Evolutionary conservation across 2,888 invertebrate genomes (phyloP).

Genomic region (Heteromurus nitidus): DNA sequence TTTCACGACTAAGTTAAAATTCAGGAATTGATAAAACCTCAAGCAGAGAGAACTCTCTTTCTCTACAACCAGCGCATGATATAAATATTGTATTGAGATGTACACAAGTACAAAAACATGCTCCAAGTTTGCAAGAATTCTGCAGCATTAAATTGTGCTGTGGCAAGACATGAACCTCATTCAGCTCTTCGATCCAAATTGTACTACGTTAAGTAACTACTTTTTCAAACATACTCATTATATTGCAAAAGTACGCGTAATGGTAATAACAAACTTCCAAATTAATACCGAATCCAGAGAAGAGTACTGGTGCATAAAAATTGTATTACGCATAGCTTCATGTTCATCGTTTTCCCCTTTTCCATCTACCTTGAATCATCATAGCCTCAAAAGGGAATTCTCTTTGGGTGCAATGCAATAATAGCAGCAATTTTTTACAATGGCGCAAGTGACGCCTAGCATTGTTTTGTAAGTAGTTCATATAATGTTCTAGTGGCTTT

Average conservation of each 20-base stretch:
- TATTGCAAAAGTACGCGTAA: too few species aligned
- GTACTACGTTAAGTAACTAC: too few species aligned
- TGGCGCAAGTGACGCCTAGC: too few species aligned
- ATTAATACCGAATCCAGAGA: too few species aligned
- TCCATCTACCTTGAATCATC: background rate
- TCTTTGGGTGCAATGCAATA: background rate
- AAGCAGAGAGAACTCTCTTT: too few species aligned
- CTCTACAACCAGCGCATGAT: background rate
- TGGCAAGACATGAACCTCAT: background rate
- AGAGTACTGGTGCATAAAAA: too few species aligned
- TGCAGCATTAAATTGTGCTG: background rate
- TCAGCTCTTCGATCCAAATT: too few species aligned
- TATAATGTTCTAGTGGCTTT: background rate
- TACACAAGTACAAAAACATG: too few species aligned
- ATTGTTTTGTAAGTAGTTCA: background rate
- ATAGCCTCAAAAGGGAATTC: background rate
- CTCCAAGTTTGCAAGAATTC: background rate
- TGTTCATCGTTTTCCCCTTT: too few species aligned
- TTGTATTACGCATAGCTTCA: too few species aligned
- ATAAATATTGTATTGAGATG: background rate
- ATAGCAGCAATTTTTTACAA: background rate
- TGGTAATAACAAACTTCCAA: too few species aligned
- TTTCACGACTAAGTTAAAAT: constrained; percentile 1
- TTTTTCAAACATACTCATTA: too few species aligned
- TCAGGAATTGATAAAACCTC: constrained; percentile 15